Evolutionary conservation across 2,113 vertebrate species (phyloP), one percentile per base, ranked within the genome.

Genomic region (Hymenochirus boettgeri): DNA sequence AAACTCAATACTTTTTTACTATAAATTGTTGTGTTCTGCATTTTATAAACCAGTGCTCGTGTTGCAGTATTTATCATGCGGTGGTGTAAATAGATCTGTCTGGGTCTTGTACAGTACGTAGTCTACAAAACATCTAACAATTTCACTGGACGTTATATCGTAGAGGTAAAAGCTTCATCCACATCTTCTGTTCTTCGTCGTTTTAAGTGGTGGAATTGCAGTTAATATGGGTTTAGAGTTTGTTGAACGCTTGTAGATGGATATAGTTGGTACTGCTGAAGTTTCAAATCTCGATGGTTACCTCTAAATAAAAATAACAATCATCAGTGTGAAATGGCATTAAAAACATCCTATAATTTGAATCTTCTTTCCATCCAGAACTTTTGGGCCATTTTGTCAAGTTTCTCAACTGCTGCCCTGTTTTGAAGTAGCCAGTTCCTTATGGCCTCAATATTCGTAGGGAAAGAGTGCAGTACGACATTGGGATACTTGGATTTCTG

Each of bases 361-460:
- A 27, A n/a, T 50, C 23, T 51, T 35, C 19, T 62, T 62, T 4
- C 60, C 31, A 18, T 62, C 22, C 17, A 52, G 46, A 19, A 62
- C 19, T 3, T 18, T 17, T 52, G 21, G 10, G 47, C 47, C 35
- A 37, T 52, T 5, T 35, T 22, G 29, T 51, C 29, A 5, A 59
- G 4, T 46, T 35, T 18, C 5, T 27, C 46, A 62, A 52, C 24
- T 48, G 31, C 29, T 62, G 58, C 12, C 59, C 59, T 8, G 29
- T 31, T 12, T n/a, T 31, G 17, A 13, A 24, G 2, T 13, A 62
- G 19, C 46, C 59, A 51, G n/a, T 51, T 31, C 13, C 35, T 62
- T 24, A 51, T 59, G 15, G 15, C 18, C 23, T 8, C 23, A 24
- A 59, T 3, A 17, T 51, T 62, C n/a, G 33, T 62, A 5, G 27